Conservation (phyloP, 1,140 invertebrate species). For the Chrysomallon squamiferum region DNA sequence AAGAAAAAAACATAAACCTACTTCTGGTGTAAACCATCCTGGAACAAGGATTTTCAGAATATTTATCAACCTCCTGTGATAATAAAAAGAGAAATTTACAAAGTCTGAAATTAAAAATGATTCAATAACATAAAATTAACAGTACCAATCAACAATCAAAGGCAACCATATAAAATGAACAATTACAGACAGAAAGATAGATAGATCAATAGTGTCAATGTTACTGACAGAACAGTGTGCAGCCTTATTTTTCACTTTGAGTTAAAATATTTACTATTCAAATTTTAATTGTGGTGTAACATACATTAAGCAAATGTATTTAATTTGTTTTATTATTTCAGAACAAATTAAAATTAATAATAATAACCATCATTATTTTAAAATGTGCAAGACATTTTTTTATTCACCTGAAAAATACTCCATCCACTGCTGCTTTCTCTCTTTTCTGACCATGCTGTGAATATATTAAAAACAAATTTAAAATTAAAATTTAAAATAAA, state of each 20-base stretch:
- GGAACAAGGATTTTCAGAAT: slow-evolving; percentile 88
- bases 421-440: slow-evolving; percentile 86
- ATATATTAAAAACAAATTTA: background rate
- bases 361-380: too few relatives aligned
- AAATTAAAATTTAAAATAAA: background rate
- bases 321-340: background rate
- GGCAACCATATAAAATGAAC: too few relatives aligned
- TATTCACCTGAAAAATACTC: slow-evolving; percentile 73
- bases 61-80: slow-evolving; percentile 71
- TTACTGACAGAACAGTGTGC: too few relatives aligned
- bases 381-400: background rate
- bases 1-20: slow-evolving; percentile 27
- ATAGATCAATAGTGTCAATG: too few relatives aligned
- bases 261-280: too few relatives aligned
- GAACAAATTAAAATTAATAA: background rate
- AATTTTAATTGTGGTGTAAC: too few relatives aligned
- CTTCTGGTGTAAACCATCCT: slow-evolving; percentile 67
- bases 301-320: background rate
- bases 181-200: too few relatives aligned
- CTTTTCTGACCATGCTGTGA: slow-evolving; percentile 59
- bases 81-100: slow-evolving; percentile 11
- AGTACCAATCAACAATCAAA: too few relatives aligned
- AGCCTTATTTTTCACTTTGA: too few relatives aligned
- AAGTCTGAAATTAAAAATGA: background rate
- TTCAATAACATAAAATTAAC: background rate